Percentiles rank a stretch among this genome's conserved stretches.
Evolutionary conservation across 2,888 invertebrate genomes (phyloP).

Genomic region (Erynnis tages): DNA sequence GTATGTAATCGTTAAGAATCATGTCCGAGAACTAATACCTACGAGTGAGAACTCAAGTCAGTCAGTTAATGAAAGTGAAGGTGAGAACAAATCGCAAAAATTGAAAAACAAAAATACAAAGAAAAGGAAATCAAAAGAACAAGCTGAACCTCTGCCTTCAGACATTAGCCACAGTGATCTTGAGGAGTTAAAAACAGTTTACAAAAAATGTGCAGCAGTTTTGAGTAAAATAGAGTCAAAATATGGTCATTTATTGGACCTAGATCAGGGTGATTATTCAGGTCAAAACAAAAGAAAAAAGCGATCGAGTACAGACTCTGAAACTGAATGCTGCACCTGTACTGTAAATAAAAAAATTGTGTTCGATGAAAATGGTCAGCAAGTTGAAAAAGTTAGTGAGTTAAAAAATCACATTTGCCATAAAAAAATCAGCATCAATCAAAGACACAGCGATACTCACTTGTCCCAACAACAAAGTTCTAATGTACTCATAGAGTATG

Average conservation of each 20-base stretch:
- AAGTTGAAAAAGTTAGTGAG: conserved; percentile 40
- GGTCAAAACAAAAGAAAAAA: conserved; percentile 22
- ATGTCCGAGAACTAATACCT: conserved; percentile 36
- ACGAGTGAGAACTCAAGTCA: not conserved
- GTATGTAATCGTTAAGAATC: conserved; percentile 52
- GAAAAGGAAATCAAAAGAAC: conserved; percentile 2
- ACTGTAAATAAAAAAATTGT: conserved; percentile 57
- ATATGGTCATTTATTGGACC: conserved; percentile 63
- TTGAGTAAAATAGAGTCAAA: conserved; percentile 62
- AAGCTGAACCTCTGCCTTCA: conserved; percentile 18
- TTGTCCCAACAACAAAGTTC: conserved; percentile 26
- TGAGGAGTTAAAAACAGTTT: conserved; percentile 55
- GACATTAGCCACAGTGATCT: conserved; percentile 51
- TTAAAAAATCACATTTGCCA: conserved; percentile 55
- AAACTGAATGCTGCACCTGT: conserved; percentile 50
- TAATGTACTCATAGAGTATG: conserved; percentile 51
- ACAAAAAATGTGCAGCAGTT: conserved; percentile 60
- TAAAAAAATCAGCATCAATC: conserved; percentile 37
- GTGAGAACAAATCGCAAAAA: conserved; percentile 27
- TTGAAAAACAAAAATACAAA: conserved; percentile 11
- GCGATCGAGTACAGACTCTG: conserved; percentile 30
- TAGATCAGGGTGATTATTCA: conserved; percentile 34
- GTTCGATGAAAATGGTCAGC: conserved; percentile 65
- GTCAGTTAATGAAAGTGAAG: conserved; percentile 1
- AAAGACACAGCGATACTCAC: conserved; percentile 29